Evolutionary conservation across 2,888 invertebrate species (phyloP).

Genomic region (Athalia cordata): DNA sequence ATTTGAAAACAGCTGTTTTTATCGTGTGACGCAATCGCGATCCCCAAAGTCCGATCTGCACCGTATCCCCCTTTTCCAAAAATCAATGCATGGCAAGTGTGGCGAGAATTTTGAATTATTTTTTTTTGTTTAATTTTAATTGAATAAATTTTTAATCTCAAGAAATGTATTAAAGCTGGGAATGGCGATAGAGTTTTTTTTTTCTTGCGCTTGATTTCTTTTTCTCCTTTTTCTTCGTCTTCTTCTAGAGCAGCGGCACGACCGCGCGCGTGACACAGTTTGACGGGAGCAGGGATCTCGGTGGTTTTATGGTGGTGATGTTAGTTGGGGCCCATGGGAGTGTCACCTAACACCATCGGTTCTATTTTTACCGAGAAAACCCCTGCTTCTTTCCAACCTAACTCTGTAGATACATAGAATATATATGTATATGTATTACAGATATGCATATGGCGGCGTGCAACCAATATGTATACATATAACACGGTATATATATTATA

Average conservation of each 20-base stretch:
- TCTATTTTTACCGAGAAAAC: constrained; percentile 47
- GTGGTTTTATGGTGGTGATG: constrained; percentile 42
- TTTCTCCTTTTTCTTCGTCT: neutral
- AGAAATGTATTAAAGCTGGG: no score
- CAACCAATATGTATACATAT: no score
- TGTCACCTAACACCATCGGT: constrained; percentile 50
- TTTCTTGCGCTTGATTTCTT: neutral
- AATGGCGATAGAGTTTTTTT: neutral
- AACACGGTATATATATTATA: no score
- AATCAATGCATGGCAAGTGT: no score
- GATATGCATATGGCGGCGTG: constrained; percentile 2
- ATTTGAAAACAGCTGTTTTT: neutral
- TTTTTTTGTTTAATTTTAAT: no score
- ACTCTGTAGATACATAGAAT: neutral
- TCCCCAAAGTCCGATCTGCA: no score
- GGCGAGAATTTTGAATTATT: no score
- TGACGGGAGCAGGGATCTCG: constrained; percentile 37
- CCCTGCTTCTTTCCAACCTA: constrained; percentile 22
- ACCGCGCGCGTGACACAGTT: constrained; percentile 29
- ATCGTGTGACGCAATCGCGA: no score
- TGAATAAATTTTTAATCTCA: no score
- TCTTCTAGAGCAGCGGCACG: neutral
- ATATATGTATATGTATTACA: neutral
- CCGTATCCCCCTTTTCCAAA: no score
- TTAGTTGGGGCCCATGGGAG: constrained; percentile 49